Percentiles rank a stretch among this genome's conserved stretches.
These are phyloP conservation scores for Danio kyathit DNA, from an alignment of 2,797 vertebrate genomes.

Conservation along the genomic window DNA sequence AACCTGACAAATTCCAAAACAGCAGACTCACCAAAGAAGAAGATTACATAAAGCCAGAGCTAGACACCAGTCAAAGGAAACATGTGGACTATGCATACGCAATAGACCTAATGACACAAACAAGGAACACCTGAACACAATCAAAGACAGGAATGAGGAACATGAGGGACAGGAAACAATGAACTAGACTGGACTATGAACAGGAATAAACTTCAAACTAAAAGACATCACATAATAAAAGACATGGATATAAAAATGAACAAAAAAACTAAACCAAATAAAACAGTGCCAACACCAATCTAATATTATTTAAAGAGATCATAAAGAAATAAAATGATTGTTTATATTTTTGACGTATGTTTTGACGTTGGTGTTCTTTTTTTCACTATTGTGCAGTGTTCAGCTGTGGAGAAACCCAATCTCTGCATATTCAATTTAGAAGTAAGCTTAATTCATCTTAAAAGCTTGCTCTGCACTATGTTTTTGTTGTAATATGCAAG, in stretches of 20 bases:
- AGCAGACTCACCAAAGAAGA: constrained; percentile 20
- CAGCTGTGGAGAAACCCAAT: too few species aligned
- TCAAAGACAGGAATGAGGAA: constrained; percentile 14
- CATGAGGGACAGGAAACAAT: constrained; percentile 11
- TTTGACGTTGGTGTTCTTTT: neutral
- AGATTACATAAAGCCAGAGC: neutral
- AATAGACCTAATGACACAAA: constrained; percentile 11
- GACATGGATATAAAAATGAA: neutral
- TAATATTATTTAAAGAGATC: neutral
- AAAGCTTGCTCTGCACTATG: too few species aligned
- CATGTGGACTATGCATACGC: constrained; percentile 10
- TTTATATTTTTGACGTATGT: neutral
- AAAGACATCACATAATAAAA: constrained; percentile 28
- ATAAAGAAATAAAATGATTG: neutral
- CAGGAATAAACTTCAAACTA: constrained; percentile 1
- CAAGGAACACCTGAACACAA: constrained; percentile 19
- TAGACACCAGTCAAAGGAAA: constrained; percentile 8
- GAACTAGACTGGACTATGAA: neutral
- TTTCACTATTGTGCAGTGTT: too few species aligned
- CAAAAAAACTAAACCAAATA: neutral
- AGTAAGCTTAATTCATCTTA: too few species aligned
- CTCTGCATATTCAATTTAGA: too few species aligned
- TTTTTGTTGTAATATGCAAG: too few species aligned
- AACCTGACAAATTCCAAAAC: neutral
- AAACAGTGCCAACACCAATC: neutral